Evolutionary conservation across 2,113 vertebrate species (phyloP).

Genomic region (Vombatus ursinus): DNA sequence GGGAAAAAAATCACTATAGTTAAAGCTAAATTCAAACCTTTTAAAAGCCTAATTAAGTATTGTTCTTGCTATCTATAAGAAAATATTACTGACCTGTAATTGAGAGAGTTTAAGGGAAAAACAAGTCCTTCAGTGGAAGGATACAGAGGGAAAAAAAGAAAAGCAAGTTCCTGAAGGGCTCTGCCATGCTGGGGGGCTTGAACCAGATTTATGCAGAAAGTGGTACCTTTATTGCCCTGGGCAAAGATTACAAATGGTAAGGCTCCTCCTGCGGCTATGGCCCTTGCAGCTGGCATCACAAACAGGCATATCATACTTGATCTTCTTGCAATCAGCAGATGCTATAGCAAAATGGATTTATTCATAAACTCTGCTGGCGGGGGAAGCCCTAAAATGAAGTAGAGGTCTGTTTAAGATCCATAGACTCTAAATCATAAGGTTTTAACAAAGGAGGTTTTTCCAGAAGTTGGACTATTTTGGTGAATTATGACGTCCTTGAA

Average conservation of each 20-base stretch:
- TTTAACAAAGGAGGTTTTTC: conserved; percentile 54
- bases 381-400: conserved; percentile 61
- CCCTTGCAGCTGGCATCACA: conserved; percentile 24
- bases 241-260: conserved; percentile 52
- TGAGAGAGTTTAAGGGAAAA: conserved; percentile 56
- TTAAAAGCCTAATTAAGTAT: conserved; percentile 72
- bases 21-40: conserved; percentile 69
- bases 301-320: conserved; percentile 35
- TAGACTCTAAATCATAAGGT: conserved; percentile 58
- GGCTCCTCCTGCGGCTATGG: conserved; percentile 27
- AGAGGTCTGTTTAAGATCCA: conserved; percentile 55
- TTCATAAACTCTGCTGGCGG: conserved; percentile 65
- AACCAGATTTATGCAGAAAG: conserved; percentile 49
- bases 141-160: conserved; percentile 38
- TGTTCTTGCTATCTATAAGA: conserved; percentile 62
- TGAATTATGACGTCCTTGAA: conserved; percentile 80
- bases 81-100: conserved; percentile 72
- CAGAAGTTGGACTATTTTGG: conserved; percentile 61
- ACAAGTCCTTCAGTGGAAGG: conserved; percentile 33
- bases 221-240: conserved; percentile 50
- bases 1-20: conserved; percentile 73
- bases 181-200: conserved; percentile 39
- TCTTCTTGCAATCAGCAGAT: conserved; percentile 60
- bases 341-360: conserved; percentile 47
- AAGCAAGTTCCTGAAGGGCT: conserved; percentile 35